Conservation (phyloP, 2,888 invertebrate genomes). For the Drosophila borealis region DNA sequence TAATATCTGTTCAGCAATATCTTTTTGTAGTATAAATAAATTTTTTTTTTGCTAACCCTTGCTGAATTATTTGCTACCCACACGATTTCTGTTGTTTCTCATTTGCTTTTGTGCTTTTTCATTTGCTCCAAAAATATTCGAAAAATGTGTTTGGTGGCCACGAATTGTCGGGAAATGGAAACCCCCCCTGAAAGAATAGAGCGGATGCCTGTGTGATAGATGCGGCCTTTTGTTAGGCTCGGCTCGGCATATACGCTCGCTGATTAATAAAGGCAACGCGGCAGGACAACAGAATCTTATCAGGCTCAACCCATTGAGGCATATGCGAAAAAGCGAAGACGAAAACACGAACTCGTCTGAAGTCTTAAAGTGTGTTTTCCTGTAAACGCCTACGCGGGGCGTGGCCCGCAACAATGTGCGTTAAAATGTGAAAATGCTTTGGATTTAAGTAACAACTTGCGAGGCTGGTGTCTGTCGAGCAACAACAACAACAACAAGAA, state of each 20-base stretch:
- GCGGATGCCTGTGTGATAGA: background rate
- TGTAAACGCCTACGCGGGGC: slow-evolving; percentile 20
- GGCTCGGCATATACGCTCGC: background rate
- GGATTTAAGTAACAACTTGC: slow-evolving; percentile 25
- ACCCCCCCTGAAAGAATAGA: background rate
- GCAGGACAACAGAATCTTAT: slow-evolving; percentile 43
- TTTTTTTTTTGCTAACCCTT: background rate
- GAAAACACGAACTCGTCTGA: background rate
- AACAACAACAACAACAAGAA: background rate
- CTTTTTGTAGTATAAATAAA: background rate
- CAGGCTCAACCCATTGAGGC: slow-evolving; percentile 18
- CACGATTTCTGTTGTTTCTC: background rate
- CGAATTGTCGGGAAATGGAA: background rate
- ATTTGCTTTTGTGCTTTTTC: background rate
- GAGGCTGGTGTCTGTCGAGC: background rate
- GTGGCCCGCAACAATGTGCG: slow-evolving; percentile 15
- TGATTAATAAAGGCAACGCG: slow-evolving; percentile 42
- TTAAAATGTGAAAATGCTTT: slow-evolving; percentile 23
- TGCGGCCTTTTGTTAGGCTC: slow-evolving; percentile 1
- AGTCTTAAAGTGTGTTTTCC: slow-evolving; percentile 43
- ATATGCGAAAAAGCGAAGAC: background rate
- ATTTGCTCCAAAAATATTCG: background rate
- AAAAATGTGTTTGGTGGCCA: background rate
- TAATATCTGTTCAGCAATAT: background rate
- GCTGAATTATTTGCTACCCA: background rate